Evolutionary conservation across 1,140 invertebrate genomes (phyloP).

Genomic region (Tetramorium parvispinum): DNA sequence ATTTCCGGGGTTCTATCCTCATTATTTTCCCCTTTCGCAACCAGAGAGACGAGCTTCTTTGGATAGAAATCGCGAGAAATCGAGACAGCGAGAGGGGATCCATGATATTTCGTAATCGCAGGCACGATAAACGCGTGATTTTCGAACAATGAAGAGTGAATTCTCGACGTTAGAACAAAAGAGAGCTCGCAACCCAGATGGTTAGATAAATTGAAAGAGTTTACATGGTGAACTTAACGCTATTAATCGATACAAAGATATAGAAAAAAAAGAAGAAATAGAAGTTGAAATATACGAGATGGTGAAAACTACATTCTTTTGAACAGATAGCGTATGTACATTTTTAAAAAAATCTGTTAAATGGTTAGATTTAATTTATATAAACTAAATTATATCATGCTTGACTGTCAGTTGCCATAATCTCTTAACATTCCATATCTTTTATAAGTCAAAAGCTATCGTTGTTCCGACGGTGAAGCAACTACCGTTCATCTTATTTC

Average conservation of each 20-base stretch:
- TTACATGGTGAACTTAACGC: background rate
- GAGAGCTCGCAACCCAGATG: background rate
- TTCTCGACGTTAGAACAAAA: background rate
- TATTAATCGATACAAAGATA: background rate
- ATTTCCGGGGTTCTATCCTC: conserved; percentile 37
- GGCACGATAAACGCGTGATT: conserved; percentile 29
- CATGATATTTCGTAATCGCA: conserved; percentile 13
- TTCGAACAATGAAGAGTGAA: conserved; percentile 11
- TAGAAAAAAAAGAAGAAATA: background rate
- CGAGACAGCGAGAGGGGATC: conserved; percentile 20
- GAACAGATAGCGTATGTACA: background rate
- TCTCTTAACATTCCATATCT: background rate
- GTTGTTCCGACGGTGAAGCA: conserved; percentile 8
- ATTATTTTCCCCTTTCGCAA: conserved; percentile 63
- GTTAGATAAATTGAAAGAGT: background rate
- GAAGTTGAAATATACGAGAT: background rate
- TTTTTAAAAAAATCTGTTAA: background rate
- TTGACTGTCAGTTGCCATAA: background rate
- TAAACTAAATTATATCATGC: background rate
- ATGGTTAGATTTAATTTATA: background rate
- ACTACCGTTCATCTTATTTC: conserved; percentile 6
- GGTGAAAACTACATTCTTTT: background rate
- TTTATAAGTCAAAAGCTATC: conserved; percentile 40
- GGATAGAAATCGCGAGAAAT: conserved; percentile 50
- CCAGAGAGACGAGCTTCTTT: background rate